These are phyloP conservation scores for Agrotis puta DNA, from an alignment of 2,888 invertebrate genomes.

Conservation along the genomic window DNA sequence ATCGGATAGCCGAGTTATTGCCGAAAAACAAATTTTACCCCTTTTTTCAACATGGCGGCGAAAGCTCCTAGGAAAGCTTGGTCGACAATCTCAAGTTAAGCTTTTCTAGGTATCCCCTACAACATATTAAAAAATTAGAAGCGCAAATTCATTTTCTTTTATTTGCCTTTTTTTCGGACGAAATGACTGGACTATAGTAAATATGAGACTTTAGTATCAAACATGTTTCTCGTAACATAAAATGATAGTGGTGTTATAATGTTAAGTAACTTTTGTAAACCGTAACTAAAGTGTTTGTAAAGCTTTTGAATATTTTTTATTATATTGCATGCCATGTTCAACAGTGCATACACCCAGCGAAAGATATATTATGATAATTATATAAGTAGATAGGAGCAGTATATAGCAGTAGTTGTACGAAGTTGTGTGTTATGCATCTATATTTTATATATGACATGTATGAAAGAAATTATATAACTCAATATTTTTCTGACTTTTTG, in stretches of 20 bases:
- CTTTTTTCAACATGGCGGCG: too few species aligned
- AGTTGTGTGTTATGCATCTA: slow-evolving; percentile 84
- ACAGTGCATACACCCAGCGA: slow-evolving; percentile 56
- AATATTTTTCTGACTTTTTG: slow-evolving; percentile 73
- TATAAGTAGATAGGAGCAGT: slow-evolving; percentile 80
- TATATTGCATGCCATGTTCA: slow-evolving; percentile 35
- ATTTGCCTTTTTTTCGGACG: too few species aligned
- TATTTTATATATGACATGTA: slow-evolving; percentile 79
- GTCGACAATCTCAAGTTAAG: too few species aligned
- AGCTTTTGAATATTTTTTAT: background rate
- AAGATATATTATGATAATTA: slow-evolving; percentile 50
- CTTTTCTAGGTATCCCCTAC: too few species aligned
- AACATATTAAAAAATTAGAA: too few species aligned
- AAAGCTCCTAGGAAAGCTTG: too few species aligned
- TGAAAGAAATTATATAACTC: slow-evolving; percentile 71
- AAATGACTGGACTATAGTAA: too few species aligned
- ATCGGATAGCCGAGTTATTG: too few species aligned
- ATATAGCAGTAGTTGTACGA: slow-evolving; percentile 82
- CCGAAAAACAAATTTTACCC: too few species aligned
- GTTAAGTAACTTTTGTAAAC: background rate
- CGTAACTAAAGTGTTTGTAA: background rate
- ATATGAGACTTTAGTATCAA: background rate
- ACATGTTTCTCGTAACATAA: background rate
- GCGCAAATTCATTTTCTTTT: too few species aligned
- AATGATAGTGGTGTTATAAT: background rate